These are phyloP conservation scores for Lydus trimaculatus DNA, from an alignment of 2,888 invertebrate species.

Conservation along the genomic window DNA sequence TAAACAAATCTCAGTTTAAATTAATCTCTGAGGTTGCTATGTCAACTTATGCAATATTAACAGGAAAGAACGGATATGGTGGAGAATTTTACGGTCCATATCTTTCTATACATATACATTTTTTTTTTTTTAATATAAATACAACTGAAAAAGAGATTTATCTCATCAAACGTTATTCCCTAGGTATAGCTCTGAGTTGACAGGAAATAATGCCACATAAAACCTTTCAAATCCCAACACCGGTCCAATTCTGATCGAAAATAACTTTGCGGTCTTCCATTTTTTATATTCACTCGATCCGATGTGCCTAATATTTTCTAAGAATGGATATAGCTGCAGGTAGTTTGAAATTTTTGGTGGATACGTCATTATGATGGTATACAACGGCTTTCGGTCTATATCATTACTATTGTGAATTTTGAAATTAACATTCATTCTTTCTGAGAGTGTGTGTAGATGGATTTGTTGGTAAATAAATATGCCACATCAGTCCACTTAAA, in stretches of 20 bases:
- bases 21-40: neutral
- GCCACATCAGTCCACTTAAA: constrained; percentile 23
- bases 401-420: too few species aligned
- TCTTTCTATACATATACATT: neutral
- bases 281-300: neutral
- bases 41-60: neutral
- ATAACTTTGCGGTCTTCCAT: neutral
- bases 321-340: too few species aligned
- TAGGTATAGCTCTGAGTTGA: neutral
- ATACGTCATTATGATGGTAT: neutral
- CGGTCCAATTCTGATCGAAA: neutral
- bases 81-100: neutral
- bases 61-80: neutral
- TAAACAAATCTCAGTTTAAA: neutral
- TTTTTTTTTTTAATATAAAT: neutral
- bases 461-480: constrained; percentile 6
- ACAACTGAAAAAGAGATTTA: neutral
- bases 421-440: too few species aligned
- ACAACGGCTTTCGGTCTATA: too few species aligned
- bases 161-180: neutral
- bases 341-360: neutral
- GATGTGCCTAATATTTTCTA: too few species aligned
- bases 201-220: constrained; percentile 1
- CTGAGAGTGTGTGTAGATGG: neutral
- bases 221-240: neutral